Evolutionary conservation across 2,113 vertebrate genomes (phyloP), one percentile per base, ranked within the genome.

Genomic region (Merops nubicus): DNA sequence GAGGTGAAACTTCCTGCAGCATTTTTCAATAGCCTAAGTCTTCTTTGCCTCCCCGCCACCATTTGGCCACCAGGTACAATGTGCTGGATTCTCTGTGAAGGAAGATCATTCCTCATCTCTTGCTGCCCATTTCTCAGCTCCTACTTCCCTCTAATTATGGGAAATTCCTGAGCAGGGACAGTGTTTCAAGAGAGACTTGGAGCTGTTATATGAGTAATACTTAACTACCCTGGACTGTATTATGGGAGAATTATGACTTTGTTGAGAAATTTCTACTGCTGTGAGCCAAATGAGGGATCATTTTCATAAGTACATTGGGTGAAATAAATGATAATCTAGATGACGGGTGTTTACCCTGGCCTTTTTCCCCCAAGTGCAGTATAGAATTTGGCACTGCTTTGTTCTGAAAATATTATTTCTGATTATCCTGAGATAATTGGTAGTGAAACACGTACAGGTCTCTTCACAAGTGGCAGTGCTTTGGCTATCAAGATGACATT

Each of bases 291-390:
- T 93, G 77, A 94, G 89, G 96, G 96, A 97, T 97, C 94, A 97
- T 98, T 98, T 98, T 96, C 82, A 28, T 98, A 97, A 98, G 97
- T 97, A 98, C 94, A 96, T 97, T 88, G 89, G 85, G 96, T 74
- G 84, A 97, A 95, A 97, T 97, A 97, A 98, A 97, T 97, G 95
- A 93, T 94, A 95, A 94, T 96, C 76, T 92, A 88, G 86, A 88
- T 97, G 97, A 96, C 36, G 26, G 84, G 51, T 47, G 26, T 95
- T 97, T 97, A 95, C 96, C 95, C 77, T 88, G 80, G 79, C 79
- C 63, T 95, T 96, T 89, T 97, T 91, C 89, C 79, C 96, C 96
- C 88, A 85, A 92, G 63, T 83, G 93, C 96, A 93, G 94, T 83
- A 84, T 79, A 54, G 88, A 97, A 94, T 93, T 97, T 98, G 97